Percentiles rank a stretch among this genome's conserved stretches.
These are phyloP conservation scores for Blomia tropicalis DNA, from an alignment of 2,888 invertebrate species.

Conservation along the genomic window DNA sequence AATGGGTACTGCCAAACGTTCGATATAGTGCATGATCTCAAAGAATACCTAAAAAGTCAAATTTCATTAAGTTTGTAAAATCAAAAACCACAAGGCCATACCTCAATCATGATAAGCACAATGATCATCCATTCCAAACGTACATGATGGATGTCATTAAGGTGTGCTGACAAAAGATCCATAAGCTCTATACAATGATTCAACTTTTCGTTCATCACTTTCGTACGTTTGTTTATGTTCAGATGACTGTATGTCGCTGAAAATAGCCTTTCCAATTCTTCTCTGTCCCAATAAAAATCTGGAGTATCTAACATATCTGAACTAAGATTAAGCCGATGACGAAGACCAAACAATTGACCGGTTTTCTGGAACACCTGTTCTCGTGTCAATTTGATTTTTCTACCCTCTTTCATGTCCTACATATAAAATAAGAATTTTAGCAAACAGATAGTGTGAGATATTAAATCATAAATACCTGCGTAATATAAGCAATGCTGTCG, in stretches of 20 bases:
- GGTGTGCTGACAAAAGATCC: conserved; percentile 68
- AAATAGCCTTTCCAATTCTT: conserved; percentile 68
- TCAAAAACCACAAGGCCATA: conserved; percentile 35
- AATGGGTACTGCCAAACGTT: not conserved
- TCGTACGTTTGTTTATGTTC: conserved; percentile 63
- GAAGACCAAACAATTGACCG: conserved; percentile 70
- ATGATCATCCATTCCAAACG: conserved; percentile 96
- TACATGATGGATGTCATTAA: conserved; percentile 80
- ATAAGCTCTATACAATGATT: conserved; percentile 84
- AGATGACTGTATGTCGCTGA: conserved; percentile 65
- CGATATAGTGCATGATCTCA: conserved; percentile 4
- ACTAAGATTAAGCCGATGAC: conserved; percentile 72
- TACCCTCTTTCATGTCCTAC: conserved; percentile 55
- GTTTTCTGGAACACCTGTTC: conserved; percentile 57
- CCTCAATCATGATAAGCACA: conserved; percentile 81
- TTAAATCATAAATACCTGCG: conserved; percentile 39
- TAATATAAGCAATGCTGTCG: conserved; percentile 61
- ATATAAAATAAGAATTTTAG: conserved; percentile 30
- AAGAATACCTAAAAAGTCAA: conserved; percentile 1
- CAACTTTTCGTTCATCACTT: conserved; percentile 83
- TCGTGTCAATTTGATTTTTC: conserved; percentile 51
- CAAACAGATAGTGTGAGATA: conserved; percentile 25
- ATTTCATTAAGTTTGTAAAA: not conserved
- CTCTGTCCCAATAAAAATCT: conserved; percentile 96
- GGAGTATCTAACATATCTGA: conserved; percentile 87